Base-by-base conservation (phyloP, 2,113 vertebrate genomes). In the Solea senegalensis region DNA sequence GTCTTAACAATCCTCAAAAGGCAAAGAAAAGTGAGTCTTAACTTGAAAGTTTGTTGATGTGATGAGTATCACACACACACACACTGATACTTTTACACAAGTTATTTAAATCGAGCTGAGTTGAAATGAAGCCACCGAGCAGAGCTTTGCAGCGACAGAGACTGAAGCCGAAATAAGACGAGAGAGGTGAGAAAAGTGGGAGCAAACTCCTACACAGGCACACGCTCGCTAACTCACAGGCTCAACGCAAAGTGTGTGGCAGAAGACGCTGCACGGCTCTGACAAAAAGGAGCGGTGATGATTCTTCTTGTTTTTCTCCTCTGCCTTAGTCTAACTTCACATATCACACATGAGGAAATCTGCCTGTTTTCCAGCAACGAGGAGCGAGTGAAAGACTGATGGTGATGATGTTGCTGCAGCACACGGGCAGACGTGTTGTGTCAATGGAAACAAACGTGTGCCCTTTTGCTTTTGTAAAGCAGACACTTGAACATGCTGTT, bases 401-500 rank as follows among this genome's bases (percentile, higher is more conserved):
- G 28, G 12, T 64, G 34, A 34, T 34, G 34, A 34, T 34, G 34
- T 4, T 76, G 51, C 50, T 61, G 40, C 44, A 59, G n/a, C 72
- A 70, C 51, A 53, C 50, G 44, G 63, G 53, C 56, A 59, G 72
- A 57, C 51, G 50, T 51, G 15, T 71, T 44, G 63, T 69, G 61
- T 51, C 39, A 65, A 11, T 52, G 61, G 43, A 66, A 68, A 75
- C 55, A 70, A 62, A 76, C 55, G 40, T 69, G 41, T 45, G 53
- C 44, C 21, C 21, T 21, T 21, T 45, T 1, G 55, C 57, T 69
- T 71, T 51, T 59, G 28, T 21, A 21, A 21, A 21, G 21, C 21
- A 21, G 60, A 48, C 34, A 73, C 68, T 81, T 49, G 61, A 68
- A 72, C 45, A 67, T 85, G 72, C 75, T 82, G 56, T 79, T 85